phyloP scores from a whole-genome alignment of 2,888 invertebrate genomes.

The Mactromeris polynyma region DNA sequence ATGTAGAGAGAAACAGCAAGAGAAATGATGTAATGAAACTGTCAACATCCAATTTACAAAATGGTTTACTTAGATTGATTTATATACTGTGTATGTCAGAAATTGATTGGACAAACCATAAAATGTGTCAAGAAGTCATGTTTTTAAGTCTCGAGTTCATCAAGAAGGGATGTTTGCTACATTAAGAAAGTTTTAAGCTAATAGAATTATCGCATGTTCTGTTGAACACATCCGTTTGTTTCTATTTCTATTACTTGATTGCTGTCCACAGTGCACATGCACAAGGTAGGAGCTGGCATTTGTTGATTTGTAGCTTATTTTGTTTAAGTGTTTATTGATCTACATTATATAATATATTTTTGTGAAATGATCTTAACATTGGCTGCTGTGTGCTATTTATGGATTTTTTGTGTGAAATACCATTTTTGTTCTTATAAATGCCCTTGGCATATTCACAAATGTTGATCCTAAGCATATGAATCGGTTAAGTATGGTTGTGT shows the following conservation, averaged over 20 bases:
- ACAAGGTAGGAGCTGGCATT: no score
- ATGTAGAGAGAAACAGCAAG: neutral
- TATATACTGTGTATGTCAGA: neutral
- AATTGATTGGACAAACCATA: neutral
- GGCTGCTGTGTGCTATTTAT: no score
- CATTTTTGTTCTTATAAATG: no score
- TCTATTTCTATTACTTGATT: neutral
- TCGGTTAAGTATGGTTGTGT: no score
- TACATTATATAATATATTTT: no score
- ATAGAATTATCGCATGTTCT: neutral
- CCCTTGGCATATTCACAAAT: no score
- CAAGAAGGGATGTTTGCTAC: neutral
- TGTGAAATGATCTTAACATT: no score
- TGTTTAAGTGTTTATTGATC: no score
- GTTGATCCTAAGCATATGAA: no score
- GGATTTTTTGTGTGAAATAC: no score
- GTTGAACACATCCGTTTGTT: neutral
- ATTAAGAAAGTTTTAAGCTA: neutral
- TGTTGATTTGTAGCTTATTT: no score
- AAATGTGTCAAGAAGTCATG: constrained; percentile 9
- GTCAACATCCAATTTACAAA: neutral
- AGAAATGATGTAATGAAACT: constrained; percentile 7
- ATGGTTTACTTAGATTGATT: neutral
- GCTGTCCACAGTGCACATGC: no score
- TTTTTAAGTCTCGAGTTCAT: neutral